Percentiles rank a stretch among this genome's conserved stretches.
Evolutionary conservation across 2,888 invertebrate genomes (phyloP).

Genomic region (Calliphora vomitoria): DNA sequence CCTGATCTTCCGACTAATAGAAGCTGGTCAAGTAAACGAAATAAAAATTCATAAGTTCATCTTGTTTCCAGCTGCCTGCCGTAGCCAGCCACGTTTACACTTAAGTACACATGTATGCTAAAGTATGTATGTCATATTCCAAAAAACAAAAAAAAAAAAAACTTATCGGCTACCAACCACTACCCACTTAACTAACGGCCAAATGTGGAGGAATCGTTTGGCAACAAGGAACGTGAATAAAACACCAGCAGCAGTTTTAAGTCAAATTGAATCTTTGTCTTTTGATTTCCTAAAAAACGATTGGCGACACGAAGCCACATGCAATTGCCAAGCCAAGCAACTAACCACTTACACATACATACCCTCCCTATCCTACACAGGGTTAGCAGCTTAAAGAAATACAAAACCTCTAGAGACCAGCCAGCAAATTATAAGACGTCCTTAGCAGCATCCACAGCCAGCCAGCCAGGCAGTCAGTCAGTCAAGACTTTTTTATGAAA

Average conservation of each 20-base stretch:
- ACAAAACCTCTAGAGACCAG: conserved; percentile 61
- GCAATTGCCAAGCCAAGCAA: conserved; percentile 60
- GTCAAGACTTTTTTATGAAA: conserved; percentile 8
- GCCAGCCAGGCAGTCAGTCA: background rate
- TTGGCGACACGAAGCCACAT: conserved; percentile 76
- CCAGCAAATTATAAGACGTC: background rate
- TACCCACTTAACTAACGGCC: conserved; percentile 72
- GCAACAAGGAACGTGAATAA: conserved; percentile 42
- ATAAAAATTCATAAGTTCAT: too few species aligned
- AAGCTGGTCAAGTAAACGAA: too few species aligned
- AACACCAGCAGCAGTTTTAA: conserved; percentile 74
- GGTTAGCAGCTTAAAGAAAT: background rate
- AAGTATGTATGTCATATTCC: conserved; percentile 20
- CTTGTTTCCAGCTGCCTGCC: too few species aligned
- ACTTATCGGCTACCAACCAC: conserved; percentile 44
- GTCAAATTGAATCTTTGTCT: conserved; percentile 74
- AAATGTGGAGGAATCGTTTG: conserved; percentile 35
- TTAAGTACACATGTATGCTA: background rate
- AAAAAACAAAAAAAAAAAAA: background rate
- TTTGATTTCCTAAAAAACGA: conserved; percentile 72
- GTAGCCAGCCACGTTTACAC: background rate
- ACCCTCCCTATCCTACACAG: background rate
- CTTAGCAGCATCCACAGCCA: conserved; percentile 20
- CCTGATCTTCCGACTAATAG: too few species aligned
- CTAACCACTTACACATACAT: conserved; percentile 11